Conservation (phyloP, 2,888 invertebrate genomes). For the Microctonus aethiopoides region DNA sequence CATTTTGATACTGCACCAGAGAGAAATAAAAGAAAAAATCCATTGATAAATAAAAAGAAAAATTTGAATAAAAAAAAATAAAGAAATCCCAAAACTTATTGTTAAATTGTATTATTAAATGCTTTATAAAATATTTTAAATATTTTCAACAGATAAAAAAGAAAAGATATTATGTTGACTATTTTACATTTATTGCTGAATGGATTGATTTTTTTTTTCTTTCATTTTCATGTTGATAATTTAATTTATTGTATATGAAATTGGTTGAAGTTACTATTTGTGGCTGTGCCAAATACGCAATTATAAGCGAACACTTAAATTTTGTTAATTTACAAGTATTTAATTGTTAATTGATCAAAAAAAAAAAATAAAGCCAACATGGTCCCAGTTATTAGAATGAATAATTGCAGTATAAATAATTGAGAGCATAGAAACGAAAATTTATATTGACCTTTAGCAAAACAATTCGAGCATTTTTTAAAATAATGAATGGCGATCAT, state of each 20-base stretch:
- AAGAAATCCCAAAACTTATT: slow-evolving; percentile 16
- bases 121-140: slow-evolving; percentile 56
- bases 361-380: background rate
- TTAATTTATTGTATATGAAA: slow-evolving; percentile 59
- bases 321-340: slow-evolving; percentile 1
- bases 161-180: slow-evolving; percentile 48
- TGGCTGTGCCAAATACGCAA: slow-evolving; percentile 62
- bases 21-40: slow-evolving; percentile 14
- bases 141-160: slow-evolving; percentile 49
- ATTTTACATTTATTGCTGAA: slow-evolving; percentile 48
- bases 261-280: slow-evolving; percentile 52
- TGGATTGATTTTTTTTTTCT: slow-evolving; percentile 48
- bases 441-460: slow-evolving; percentile 27
- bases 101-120: slow-evolving; percentile 47
- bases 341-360: slow-evolving; percentile 23
- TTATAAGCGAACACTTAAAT: slow-evolving; percentile 28
- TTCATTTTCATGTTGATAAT: slow-evolving; percentile 56
- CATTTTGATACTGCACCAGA: background rate
- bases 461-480: slow-evolving; percentile 3
- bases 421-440: slow-evolving; percentile 24
- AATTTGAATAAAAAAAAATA: no score
- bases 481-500: slow-evolving; percentile 18
- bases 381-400: slow-evolving; percentile 11
- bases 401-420: background rate
- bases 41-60: background rate